Conservation (phyloP, 2,113 vertebrate species). For the Jaculus jaculus region DNA sequence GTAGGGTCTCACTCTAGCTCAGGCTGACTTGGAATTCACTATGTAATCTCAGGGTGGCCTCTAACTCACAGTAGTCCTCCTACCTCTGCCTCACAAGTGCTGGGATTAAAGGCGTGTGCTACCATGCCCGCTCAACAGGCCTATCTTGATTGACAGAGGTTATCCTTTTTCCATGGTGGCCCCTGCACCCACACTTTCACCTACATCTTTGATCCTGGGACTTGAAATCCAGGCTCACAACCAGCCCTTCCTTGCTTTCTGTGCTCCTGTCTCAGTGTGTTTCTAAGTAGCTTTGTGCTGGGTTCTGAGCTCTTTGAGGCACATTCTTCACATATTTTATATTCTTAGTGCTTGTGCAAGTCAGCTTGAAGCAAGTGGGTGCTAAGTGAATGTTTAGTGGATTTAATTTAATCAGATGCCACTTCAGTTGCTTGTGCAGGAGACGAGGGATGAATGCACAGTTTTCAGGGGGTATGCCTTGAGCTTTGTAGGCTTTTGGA, state of each 20-base stretch:
- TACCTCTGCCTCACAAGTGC: too few species aligned
- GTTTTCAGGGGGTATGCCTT: background rate
- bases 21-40: too few species aligned
- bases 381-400: background rate
- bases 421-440: background rate
- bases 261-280: rapidly evolving
- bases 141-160: background rate
- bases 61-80: too few species aligned
- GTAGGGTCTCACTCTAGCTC: too few species aligned
- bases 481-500: slow-evolving; percentile 17
- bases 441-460: background rate
- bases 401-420: slow-evolving; percentile 33
- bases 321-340: background rate
- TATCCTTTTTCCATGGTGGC: background rate
- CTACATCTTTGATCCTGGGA: background rate
- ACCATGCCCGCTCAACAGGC: background rate
- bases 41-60: too few species aligned
- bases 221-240: background rate
- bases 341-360: background rate
- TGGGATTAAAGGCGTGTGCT: too few species aligned
- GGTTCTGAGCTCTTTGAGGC: background rate
- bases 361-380: background rate
- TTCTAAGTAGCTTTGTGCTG: background rate
- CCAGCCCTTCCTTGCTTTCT: background rate
- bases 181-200: background rate